Evolutionary conservation across 1,140 invertebrate genomes (phyloP), one percentile per base, ranked within the genome.

Genomic region (Chlorops oryzae): DNA sequence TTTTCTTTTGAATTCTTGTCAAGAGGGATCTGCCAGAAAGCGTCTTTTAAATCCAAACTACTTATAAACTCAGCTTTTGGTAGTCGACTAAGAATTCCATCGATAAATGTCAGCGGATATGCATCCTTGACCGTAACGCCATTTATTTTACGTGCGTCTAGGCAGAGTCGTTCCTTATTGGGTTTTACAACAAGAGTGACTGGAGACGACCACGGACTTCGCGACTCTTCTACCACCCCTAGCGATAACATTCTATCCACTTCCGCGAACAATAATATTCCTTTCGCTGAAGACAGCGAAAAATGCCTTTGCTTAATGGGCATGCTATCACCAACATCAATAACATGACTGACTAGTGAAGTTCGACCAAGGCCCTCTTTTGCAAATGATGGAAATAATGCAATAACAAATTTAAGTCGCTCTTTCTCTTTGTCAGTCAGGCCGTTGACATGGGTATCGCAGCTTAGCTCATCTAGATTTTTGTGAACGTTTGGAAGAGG

Each of bases 1-100:
- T 74, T 74, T 35, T 62, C 52, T 41, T 54, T 59, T 13, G 56
- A 60, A 10, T 54, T 45, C 6, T 55, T 23, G 1, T 46, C 52
- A 2, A 75, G 18, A 0, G 57, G 58, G 13, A 75, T 59, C 47
- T 75, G 65, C 59, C 59, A 66, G 47, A 58, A 72, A 0, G 60
- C 66, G 27, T 62, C 57, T 52, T 63, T 68, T 12, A 71, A 50
- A 52, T 70, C 60, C 4, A 70, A 15, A 7, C 62, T 63, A 27
- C 62, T 27, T 3, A 51, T 55, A 12, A 51, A n/a, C 43, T 55
- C 39, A 3, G 50, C 32, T 17, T 55, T 55, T 7, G 55, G 41
- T 5, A 61, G 37, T 4, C 54, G 45, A 48, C 47, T 44, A 2
- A 63, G 42, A 15, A 63, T 57, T 1, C 50, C 52, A 5, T 55